phyloP scores from a whole-genome alignment of 2,113 vertebrate species.

The Sterrhoptilus dennistouni region DNA sequence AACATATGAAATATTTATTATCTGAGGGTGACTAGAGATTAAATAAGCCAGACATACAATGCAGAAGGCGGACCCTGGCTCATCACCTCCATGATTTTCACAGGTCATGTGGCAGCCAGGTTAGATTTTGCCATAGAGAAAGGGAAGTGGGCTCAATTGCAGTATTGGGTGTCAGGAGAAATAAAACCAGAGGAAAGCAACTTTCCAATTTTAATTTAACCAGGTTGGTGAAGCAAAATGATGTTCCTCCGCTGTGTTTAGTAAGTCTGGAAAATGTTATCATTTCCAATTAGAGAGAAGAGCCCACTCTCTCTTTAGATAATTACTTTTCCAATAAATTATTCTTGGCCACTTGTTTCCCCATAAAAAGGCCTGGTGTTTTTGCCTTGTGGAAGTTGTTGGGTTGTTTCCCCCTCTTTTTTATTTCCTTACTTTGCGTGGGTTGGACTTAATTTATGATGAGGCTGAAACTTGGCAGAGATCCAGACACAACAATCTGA shows the following conservation, averaged over 20 bases:
- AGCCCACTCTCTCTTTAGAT: not conserved
- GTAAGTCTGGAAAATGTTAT: not conserved
- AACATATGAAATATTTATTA: constrained; percentile 59
- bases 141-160: not conserved
- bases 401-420: not conserved
- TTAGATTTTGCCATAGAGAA: constrained; percentile 14
- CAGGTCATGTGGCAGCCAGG: not conserved
- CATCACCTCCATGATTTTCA: constrained; percentile 20
- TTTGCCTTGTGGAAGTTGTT: not conserved
- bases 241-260: not conserved
- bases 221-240: not conserved
- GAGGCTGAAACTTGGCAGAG: constrained; percentile 6
- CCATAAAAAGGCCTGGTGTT: not conserved
- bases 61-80: not conserved
- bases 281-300: not conserved
- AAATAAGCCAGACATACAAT: constrained; percentile 1
- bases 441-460: constrained; percentile 28
- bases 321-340: constrained; percentile 39
- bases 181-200: not conserved
- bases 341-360: constrained; percentile 7
- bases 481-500: constrained; percentile 6
- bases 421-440: not conserved
- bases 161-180: not conserved
- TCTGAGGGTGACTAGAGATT: constrained; percentile 23
- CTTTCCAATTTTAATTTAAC: not conserved